Evolutionary conservation across 2,888 invertebrate species (phyloP).

Genomic region (Sialis lutaria): DNA sequence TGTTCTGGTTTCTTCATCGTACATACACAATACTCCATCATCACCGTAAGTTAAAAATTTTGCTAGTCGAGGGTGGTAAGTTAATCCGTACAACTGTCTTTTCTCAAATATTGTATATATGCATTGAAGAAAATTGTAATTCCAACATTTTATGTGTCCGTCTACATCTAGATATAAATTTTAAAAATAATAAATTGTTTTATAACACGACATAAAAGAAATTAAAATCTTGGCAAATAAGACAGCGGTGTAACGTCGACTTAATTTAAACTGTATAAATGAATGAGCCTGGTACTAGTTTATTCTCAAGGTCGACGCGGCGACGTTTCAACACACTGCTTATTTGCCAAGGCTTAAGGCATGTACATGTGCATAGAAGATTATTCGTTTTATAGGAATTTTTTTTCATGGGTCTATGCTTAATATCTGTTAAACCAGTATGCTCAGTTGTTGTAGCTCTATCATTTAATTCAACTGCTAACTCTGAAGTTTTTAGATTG

Average conservation of each 20-base stretch:
- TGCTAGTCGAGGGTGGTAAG: conserved; percentile 38
- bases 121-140: conserved; percentile 43
- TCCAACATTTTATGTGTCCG: conserved; percentile 52
- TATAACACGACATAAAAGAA: background rate
- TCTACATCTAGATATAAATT: conserved; percentile 30
- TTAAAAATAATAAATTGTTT: background rate
- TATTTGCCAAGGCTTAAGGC: background rate
- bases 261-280: too few relatives aligned
- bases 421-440: conserved; percentile 39
- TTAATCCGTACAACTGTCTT: conserved; percentile 42
- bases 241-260: too few relatives aligned
- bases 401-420: conserved; percentile 38
- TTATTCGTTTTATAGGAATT: conserved; percentile 39
- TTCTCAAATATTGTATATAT: conserved; percentile 46
- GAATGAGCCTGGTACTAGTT: too few relatives aligned
- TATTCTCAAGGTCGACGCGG: too few relatives aligned
- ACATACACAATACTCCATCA: conserved; percentile 42
- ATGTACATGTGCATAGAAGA: conserved; percentile 38
- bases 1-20: conserved; percentile 48
- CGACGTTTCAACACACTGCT: background rate
- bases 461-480: conserved; percentile 32
- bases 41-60: conserved; percentile 43
- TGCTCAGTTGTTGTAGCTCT: conserved; percentile 33
- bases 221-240: too few relatives aligned
- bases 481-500: conserved; percentile 29